Evolutionary conservation across 2,113 vertebrate species (phyloP).

Genomic region (Entomyzon cyanotis): DNA sequence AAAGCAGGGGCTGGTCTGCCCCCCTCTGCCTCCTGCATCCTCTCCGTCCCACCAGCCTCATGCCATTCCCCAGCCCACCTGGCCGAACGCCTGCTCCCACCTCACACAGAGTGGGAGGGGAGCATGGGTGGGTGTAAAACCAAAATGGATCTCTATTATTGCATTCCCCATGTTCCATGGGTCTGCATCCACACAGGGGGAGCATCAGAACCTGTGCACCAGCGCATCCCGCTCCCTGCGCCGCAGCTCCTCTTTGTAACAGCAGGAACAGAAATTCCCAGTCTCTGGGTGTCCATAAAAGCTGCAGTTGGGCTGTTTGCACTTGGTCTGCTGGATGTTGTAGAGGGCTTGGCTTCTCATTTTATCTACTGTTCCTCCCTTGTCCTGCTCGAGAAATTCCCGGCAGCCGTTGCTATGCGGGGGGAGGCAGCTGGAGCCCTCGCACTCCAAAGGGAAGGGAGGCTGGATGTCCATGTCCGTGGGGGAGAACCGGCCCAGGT

Average conservation of each 20-base stretch:
- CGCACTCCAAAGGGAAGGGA: constrained; percentile 40
- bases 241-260: constrained; percentile 89
- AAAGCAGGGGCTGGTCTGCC: background rate
- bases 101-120: background rate
- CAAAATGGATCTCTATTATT: background rate
- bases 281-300: constrained; percentile 95
- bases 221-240: constrained; percentile 76
- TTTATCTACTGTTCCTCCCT: background rate
- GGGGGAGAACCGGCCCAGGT: constrained; percentile 57
- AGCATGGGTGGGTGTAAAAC: background rate
- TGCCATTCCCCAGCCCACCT: background rate
- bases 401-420: constrained; percentile 76
- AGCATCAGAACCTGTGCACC: constrained; percentile 88
- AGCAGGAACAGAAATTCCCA: constrained; percentile 94
- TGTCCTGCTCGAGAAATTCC: constrained; percentile 70
- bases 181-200: background rate
- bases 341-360: background rate
- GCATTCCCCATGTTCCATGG: background rate
- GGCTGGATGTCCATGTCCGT: constrained; percentile 70
- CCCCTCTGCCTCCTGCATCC: background rate
- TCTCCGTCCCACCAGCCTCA: background rate
- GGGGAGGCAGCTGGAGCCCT: background rate
- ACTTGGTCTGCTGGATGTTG: constrained; percentile 83
- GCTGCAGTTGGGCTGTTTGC: constrained; percentile 89
- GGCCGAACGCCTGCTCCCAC: background rate